Percentiles rank a stretch among this genome's conserved stretches.
Conservation (phyloP, 2,797 vertebrate genomes). For the Rhinatrema bivittatum region DNA sequence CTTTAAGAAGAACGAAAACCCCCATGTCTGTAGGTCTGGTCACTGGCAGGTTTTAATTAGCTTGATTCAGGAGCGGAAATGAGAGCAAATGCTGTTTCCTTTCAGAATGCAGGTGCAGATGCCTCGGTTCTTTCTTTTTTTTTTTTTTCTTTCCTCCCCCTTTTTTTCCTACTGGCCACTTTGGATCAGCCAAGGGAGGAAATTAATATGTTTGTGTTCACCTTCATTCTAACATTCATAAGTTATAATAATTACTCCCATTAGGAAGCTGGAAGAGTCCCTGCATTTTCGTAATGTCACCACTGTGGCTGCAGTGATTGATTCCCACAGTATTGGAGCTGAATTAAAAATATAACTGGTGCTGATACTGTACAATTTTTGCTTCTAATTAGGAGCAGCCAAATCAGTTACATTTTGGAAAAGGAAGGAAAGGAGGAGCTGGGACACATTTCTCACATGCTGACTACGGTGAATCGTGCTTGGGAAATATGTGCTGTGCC, state of each 20-base stretch:
- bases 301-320: constrained; percentile 22
- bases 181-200: neutral
- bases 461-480: neutral
- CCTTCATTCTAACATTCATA: neutral
- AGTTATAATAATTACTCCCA: neutral
- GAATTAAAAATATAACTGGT: constrained; percentile 42
- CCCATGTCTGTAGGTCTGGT: neutral
- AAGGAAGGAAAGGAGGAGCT: constrained; percentile 5
- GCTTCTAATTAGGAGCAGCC: constrained; percentile 17
- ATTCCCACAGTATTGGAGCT: constrained; percentile 13
- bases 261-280: constrained; percentile 11
- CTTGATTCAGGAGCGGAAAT: neutral
- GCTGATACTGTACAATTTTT: constrained; percentile 16
- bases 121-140: neutral
- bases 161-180: neutral
- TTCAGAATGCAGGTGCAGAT: neutral
- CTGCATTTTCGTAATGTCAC: constrained; percentile 31
- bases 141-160: no score
- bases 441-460: constrained; percentile 5
- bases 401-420: constrained; percentile 12
- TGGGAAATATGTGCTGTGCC: no score
- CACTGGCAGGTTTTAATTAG: no score
- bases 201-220: neutral
- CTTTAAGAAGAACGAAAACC: neutral
- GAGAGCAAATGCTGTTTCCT: neutral